phyloP scores from a whole-genome alignment of 2,888 invertebrate genomes.

The Eudemis profundana region DNA sequence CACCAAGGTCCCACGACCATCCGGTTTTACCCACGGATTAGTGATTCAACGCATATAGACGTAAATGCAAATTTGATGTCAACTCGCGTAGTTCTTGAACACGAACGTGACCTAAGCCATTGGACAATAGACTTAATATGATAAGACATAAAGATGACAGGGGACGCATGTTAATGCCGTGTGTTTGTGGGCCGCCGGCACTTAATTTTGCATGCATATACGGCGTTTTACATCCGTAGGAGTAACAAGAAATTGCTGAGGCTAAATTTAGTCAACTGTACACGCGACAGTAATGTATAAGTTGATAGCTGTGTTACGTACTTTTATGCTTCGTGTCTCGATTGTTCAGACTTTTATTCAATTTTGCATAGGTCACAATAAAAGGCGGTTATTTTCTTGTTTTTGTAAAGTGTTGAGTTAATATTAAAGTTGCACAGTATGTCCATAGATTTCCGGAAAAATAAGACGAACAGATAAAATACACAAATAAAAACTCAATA shows the following conservation, averaged over 20 bases:
- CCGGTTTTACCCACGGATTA: constrained; percentile 30
- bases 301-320: background rate
- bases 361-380: too few relatives aligned
- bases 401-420: too few relatives aligned
- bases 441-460: too few relatives aligned
- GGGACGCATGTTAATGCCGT: background rate
- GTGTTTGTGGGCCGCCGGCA: background rate
- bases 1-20: constrained; percentile 23
- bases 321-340: background rate
- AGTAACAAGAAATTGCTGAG: constrained; percentile 1
- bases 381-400: too few relatives aligned
- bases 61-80: constrained; percentile 33
- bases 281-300: background rate
- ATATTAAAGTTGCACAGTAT: too few relatives aligned
- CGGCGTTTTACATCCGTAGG: constrained; percentile 25
- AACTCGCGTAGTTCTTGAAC: constrained; percentile 18
- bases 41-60: constrained; percentile 19
- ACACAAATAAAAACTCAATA: too few relatives aligned
- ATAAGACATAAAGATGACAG: background rate
- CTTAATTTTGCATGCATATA: constrained; percentile 21
- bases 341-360: too few relatives aligned
- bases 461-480: too few relatives aligned
- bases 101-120: background rate
- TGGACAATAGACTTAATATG: background rate
- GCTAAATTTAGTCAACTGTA: constrained; percentile 17